These are phyloP conservation scores for Drosophila lini DNA, from an alignment of 1,140 invertebrate genomes.

Conservation along the genomic window DNA sequence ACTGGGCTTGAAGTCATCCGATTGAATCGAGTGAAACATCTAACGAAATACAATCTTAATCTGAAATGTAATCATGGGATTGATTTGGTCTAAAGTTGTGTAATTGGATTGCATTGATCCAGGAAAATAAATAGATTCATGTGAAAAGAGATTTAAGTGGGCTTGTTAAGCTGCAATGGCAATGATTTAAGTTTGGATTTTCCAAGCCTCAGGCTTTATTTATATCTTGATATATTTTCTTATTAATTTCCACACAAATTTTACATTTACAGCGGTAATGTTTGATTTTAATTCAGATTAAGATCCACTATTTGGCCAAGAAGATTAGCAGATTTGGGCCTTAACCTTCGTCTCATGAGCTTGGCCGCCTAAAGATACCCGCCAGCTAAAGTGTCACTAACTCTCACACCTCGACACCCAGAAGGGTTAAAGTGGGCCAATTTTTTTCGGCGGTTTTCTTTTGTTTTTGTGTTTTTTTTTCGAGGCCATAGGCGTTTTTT, in stretches of 20 bases:
- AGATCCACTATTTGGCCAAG: background rate
- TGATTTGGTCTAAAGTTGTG: background rate
- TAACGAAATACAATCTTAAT: constrained; percentile 1
- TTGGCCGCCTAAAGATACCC: constrained; percentile 1
- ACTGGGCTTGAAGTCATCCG: background rate
- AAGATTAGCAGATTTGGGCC: background rate
- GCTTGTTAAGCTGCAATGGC: background rate
- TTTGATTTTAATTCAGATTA: background rate
- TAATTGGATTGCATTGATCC: constrained; percentile 9
- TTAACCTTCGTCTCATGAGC: constrained; percentile 3
- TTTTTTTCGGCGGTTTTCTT: constrained; percentile 19
- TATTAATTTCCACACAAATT: background rate
- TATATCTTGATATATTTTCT: background rate
- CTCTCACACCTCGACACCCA: constrained; percentile 39
- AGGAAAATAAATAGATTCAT: background rate
- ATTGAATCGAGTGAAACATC: background rate
- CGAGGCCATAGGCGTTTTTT: constrained; percentile 33
- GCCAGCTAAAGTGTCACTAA: constrained; percentile 34
- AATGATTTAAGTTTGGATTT: background rate
- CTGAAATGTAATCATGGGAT: constrained; percentile 5
- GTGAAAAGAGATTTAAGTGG: background rate
- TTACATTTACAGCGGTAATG: background rate
- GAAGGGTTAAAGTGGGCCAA: constrained; percentile 38
- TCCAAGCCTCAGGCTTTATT: no score
- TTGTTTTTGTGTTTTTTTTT: constrained; percentile 9